A percentile compares a stretch with the other conserved stretches of the same genome.
phyloP scores from a whole-genome alignment of 2,797 vertebrate genomes.

The Alectoris magna region DNA sequence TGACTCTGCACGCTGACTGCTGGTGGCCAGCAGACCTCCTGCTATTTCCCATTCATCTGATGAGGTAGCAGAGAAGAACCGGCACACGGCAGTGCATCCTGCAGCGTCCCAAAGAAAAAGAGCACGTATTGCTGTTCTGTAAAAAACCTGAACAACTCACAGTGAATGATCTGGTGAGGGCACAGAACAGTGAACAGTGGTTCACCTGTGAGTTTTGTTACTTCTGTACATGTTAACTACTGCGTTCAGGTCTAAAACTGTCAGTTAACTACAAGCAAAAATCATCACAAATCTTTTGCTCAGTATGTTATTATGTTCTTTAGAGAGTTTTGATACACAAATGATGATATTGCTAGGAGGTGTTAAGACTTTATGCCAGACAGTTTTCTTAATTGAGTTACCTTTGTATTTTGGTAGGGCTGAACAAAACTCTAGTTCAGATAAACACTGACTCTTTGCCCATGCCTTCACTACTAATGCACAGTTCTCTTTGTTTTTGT shows the following conservation, averaged over 20 bases:
- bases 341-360: not conserved
- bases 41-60: not conserved
- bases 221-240: not conserved
- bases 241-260: not conserved
- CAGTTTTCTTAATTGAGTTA: not conserved
- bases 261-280: not conserved
- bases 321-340: not conserved
- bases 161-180: not conserved
- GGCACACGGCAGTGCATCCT: not conserved
- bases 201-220: not conserved
- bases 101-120: not conserved
- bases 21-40: not conserved
- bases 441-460: not conserved
- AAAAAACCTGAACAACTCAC: not conserved
- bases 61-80: not conserved
- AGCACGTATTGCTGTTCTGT: not conserved
- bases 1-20: not conserved
- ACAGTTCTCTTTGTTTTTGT: not conserved
- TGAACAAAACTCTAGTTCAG: not conserved
- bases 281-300: not conserved
- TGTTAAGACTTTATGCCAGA: not conserved
- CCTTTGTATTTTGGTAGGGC: not conserved
- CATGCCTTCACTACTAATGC: not conserved
- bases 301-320: not conserved
- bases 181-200: not conserved